Evolutionary conservation across 2,797 vertebrate genomes (phyloP), one percentile per base, ranked within the genome.

Genomic region (Acanthis flammea): DNA sequence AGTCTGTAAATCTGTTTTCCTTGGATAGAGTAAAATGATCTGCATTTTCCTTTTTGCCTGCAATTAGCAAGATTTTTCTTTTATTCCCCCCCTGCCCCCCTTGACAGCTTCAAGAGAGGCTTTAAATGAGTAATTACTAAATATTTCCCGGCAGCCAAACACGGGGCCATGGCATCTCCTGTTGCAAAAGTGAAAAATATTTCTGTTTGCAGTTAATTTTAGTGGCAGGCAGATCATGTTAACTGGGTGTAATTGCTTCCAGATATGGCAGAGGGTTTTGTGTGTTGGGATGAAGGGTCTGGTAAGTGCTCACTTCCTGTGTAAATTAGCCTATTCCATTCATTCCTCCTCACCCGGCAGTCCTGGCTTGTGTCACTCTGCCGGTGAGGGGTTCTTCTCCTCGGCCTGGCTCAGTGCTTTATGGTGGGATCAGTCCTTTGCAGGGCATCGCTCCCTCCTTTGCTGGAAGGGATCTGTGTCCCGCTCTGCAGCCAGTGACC

Each of bases 181-280:
- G 97, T 98, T 97, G 97, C 98, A 98, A 98, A 98, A 97, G 96
- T 98, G 98, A 98, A 98, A 98, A 98, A 98, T 98, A 98, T 98
- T 98, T 98, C 98, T 98, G 98, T 98, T 98, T 97, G 97, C 98
- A 98, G 98, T 98, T 99, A 99, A 99, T 98, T 98, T 98, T 98
- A 98, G 98, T 98, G 98, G 98, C 98, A 97, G 97, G 98, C 98
- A 97, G 99, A 99, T 99, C 99, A 99, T 98, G 98, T 99, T 99
- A 99, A 99, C 98, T 95, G 98, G 97, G 97, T 97, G 96, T 98
- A 99, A 99, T 99, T 98, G 98, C 98, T 99, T 99, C 99, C 99
- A 99, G 99, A 99, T 98, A 98, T 97, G 98, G 97, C 98, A 91
- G 97, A 98, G 98, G 98, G 98, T 97, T 97, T 98, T 98, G 98